Base-by-base conservation (phyloP, 2,888 invertebrate species). In the Temnothorax ravouxi region DNA sequence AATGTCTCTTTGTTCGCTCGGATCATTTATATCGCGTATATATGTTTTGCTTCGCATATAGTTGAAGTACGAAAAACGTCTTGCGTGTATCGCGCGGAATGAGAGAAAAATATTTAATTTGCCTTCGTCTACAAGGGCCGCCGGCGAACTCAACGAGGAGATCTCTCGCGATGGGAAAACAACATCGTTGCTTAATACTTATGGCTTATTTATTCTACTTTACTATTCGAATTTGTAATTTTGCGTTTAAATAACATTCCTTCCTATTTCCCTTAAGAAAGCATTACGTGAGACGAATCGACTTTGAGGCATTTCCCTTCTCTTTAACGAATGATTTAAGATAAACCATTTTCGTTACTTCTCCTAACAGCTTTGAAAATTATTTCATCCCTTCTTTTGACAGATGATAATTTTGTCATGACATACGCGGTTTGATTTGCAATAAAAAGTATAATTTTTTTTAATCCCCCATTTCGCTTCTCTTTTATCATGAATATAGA, bases 211-310 rank as follows among this genome's bases (percentile, higher is more conserved):
- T 86, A 86, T 87, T 86, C 72, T 74, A 38, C 71, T 59, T 54
- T 34, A 83, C 64, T 72, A 84, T 87, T 84, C 87, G 84, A 90
- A 90, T 88, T 90, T 90, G 85, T 87, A 89, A 90, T 85, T 91
- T 89, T 87, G 21, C 47, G 82, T 90, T 90, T 88, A 85, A 90
- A 88, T 83, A 77, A 83, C 81, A 67, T 62, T 21, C 34, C 52
- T 71, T 21, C n/a, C 6, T 75, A 66, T 83, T 84, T 84, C 82
- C 80, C 61, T 88, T 86, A 86, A 77, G 88, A 83, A 86, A 86
- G 84, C 86, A 88, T 89, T 87, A 88, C 79, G 84, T 74, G 69
- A 74, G 76, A 69, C 86, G 67, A 38, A 74, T 75, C 74, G 50
- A 76, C 79, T 76, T 81, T 75, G 54, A 50, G 41, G 4, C 44